phyloP scores from a whole-genome alignment of 2,888 invertebrate genomes.

The Aelia acuminata region DNA sequence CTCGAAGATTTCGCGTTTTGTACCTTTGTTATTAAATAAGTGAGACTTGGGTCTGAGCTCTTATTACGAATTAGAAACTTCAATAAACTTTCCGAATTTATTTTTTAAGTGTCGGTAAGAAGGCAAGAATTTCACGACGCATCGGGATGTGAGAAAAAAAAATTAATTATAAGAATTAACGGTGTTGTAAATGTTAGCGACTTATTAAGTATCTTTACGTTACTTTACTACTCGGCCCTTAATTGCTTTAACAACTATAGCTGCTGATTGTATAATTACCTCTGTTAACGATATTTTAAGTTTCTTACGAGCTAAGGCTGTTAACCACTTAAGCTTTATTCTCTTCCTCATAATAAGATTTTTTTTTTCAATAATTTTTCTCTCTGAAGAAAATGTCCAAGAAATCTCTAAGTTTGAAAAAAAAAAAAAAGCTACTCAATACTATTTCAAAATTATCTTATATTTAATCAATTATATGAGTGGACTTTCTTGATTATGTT shows the following conservation, averaged over 20 bases:
- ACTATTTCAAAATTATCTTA: too few relatives aligned
- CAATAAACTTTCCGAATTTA: not conserved
- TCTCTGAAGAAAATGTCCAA: not conserved
- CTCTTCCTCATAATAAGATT: not conserved
- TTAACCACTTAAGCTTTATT: not conserved
- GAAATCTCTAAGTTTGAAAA: too few relatives aligned
- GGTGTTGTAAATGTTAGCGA: not conserved
- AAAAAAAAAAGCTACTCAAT: too few relatives aligned
- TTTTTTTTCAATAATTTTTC: not conserved
- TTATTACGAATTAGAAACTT: not conserved
- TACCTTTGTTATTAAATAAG: not conserved
- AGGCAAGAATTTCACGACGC: not conserved
- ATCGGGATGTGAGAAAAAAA: not conserved
- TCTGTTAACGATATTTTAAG: not conserved
- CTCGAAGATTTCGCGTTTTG: not conserved
- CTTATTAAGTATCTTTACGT: not conserved
- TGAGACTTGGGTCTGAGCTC: not conserved
- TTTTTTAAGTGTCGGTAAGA: not conserved
- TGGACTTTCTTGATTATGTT: too few relatives aligned
- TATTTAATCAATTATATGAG: too few relatives aligned
- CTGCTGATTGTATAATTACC: not conserved
- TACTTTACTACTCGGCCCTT: not conserved
- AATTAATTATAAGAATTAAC: not conserved
- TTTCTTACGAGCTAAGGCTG: not conserved
- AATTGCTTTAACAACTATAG: not conserved